These are phyloP conservation scores for Geopemphigus sp. DNA, from an alignment of 1,140 invertebrate species.

Conservation along the genomic window DNA sequence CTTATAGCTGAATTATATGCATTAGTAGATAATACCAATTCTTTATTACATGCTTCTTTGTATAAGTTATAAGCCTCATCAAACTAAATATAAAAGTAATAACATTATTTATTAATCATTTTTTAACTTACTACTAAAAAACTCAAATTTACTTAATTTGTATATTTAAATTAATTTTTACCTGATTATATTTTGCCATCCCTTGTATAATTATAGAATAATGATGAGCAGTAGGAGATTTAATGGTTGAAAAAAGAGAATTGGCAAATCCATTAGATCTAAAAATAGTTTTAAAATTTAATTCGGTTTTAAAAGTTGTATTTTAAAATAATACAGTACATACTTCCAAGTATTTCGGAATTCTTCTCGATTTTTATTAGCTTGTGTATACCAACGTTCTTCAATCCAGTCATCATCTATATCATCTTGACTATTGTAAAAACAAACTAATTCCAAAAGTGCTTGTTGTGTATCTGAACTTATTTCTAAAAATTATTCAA, in stretches of 20 bases:
- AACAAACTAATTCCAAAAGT: conserved; percentile 80
- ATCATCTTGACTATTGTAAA: conserved; percentile 71
- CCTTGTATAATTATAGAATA: conserved; percentile 72
- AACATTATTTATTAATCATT: background rate
- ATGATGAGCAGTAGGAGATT: conserved; percentile 57
- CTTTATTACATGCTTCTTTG: conserved; percentile 66
- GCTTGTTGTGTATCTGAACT: conserved; percentile 64
- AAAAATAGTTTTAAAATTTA: conserved; percentile 52
- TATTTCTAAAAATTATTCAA: conserved; percentile 56
- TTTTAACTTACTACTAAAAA: background rate
- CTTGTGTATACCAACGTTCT: conserved; percentile 70
- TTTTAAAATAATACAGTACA: conserved; percentile 53
- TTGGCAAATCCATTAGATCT: conserved; percentile 58
- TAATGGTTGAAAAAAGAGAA: conserved; percentile 57
- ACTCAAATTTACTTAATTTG: background rate
- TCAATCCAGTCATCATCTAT: conserved; percentile 69
- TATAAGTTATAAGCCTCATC: conserved; percentile 66
- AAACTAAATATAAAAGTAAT: conserved; percentile 55
- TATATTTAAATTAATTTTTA: conserved; percentile 52
- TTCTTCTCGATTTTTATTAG: conserved; percentile 57
- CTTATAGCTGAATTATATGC: conserved; percentile 72
- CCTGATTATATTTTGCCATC: conserved; percentile 68
- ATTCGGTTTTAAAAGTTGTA: background rate
- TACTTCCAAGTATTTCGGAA: conserved; percentile 72
- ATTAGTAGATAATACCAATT: conserved; percentile 62